A percentile compares a stretch with the other conserved stretches of the same genome.
Conservation (phyloP, 2,113 vertebrate species). For the Embiotoca jacksoni region DNA sequence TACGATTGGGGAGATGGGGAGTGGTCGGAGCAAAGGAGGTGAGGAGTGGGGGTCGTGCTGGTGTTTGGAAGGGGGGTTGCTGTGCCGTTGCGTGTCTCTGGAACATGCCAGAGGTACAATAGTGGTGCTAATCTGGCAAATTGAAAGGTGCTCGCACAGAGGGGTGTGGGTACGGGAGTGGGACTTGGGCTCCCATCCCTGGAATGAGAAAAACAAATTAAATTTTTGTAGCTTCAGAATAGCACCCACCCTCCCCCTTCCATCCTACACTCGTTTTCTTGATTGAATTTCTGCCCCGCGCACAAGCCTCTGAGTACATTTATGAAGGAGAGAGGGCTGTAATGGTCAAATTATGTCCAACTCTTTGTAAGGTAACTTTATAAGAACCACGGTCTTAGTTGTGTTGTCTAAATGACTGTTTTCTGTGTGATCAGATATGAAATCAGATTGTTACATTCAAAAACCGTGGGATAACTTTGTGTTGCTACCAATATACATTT, state of each 20-base stretch:
- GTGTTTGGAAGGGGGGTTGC: slow-evolving; percentile 25
- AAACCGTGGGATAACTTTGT: background rate
- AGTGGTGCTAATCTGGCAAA: slow-evolving; percentile 82
- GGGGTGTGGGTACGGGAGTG: slow-evolving; percentile 59
- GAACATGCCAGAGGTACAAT: slow-evolving; percentile 73
- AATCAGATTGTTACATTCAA: background rate
- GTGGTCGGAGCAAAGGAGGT: slow-evolving; percentile 49
- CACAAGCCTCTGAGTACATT: slow-evolving; percentile 40
- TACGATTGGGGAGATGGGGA: slow-evolving; percentile 77
- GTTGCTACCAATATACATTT: background rate
- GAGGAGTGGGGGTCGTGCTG: slow-evolving; percentile 24
- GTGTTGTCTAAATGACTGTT: background rate
- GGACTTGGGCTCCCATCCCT: slow-evolving; percentile 67
- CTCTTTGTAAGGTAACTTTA: slow-evolving; percentile 29
- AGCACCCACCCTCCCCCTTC: background rate
- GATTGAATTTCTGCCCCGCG: slow-evolving; percentile 72
- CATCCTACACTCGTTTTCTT: slow-evolving; percentile 44
- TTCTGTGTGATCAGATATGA: slow-evolving; percentile 1
- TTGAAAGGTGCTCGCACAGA: slow-evolving; percentile 76
- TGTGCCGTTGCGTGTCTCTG: slow-evolving; percentile 40
- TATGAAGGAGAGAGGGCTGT: slow-evolving; percentile 23
- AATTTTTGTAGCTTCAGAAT: slow-evolving; percentile 65
- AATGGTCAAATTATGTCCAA: slow-evolving; percentile 7
- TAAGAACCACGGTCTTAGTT: background rate
- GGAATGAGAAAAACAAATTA: slow-evolving; percentile 80